Evolutionary conservation across 2,797 vertebrate genomes (phyloP).

Genomic region (Fringilla coelebs): DNA sequence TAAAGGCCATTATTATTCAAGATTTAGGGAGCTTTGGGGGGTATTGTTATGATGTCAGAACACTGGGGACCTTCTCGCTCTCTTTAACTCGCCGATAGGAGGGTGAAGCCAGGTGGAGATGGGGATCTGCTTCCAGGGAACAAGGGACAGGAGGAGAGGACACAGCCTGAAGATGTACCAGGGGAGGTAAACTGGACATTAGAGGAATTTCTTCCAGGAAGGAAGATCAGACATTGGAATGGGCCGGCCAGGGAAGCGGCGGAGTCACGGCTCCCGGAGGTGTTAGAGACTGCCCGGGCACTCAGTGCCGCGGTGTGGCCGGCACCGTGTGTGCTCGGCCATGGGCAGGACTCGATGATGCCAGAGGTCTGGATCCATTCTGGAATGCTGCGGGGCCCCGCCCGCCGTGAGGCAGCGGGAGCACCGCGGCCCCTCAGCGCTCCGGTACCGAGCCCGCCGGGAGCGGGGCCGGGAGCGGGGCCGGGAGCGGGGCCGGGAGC

Average conservation of each 20-base stretch:
- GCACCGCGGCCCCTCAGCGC: neutral
- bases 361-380: rapidly evolving
- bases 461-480: rapidly evolving
- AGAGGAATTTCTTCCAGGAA: neutral
- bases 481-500: rapidly evolving
- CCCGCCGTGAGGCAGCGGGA: neutral
- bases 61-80: no score
- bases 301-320: rapidly evolving
- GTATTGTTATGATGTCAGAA: neutral
- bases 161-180: rapidly evolving
- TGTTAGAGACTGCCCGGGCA: rapidly evolving
- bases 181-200: rapidly evolving
- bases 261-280: neutral
- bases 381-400: neutral
- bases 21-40: neutral
- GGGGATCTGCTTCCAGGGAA: no score
- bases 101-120: rapidly evolving
- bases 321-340: no score
- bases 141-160: no score
- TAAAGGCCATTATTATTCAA: neutral
- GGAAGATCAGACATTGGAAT: rapidly evolving
- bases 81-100: neutral
- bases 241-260: neutral
- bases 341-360: neutral
- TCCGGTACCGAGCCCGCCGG: neutral